A percentile compares a stretch with the other conserved stretches of the same genome.
Evolutionary conservation across 2,113 vertebrate species (phyloP).

Genomic region (Zootoca vivipara): DNA sequence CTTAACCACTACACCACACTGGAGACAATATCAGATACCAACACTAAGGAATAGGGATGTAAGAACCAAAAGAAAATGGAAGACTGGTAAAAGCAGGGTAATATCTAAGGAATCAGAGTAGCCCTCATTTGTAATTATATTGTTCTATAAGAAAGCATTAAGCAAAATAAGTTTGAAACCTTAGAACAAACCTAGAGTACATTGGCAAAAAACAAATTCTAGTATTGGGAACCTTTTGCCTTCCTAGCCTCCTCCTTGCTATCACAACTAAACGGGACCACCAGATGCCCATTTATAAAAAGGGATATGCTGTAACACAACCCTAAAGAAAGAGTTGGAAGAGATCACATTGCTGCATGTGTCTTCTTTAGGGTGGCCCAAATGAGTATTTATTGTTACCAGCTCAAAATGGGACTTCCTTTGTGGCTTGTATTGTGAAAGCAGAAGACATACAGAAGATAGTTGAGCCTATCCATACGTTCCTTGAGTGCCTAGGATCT

Average conservation of each 20-base stretch:
- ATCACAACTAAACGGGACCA: too few species aligned
- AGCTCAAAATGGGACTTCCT: neutral
- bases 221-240: neutral
- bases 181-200: too few species aligned
- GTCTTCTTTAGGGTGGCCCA: neutral
- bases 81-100: neutral
- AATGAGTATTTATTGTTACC: neutral
- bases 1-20: too few species aligned
- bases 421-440: neutral
- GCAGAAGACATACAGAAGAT: neutral
- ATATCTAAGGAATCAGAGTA: neutral
- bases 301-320: too few species aligned
- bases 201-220: too few species aligned
- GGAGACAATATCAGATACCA: neutral
- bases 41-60: neutral
- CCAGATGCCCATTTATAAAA: too few species aligned
- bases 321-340: too few species aligned
- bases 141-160: neutral
- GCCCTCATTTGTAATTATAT: neutral
- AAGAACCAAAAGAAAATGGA: neutral
- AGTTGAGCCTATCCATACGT: neutral
- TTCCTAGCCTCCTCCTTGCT: too few species aligned
- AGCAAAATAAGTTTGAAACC: too few species aligned
- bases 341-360: neutral
- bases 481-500: neutral